These are phyloP conservation scores for Lasioglossum albipes DNA, from an alignment of 1,140 invertebrate species.

Conservation along the genomic window DNA sequence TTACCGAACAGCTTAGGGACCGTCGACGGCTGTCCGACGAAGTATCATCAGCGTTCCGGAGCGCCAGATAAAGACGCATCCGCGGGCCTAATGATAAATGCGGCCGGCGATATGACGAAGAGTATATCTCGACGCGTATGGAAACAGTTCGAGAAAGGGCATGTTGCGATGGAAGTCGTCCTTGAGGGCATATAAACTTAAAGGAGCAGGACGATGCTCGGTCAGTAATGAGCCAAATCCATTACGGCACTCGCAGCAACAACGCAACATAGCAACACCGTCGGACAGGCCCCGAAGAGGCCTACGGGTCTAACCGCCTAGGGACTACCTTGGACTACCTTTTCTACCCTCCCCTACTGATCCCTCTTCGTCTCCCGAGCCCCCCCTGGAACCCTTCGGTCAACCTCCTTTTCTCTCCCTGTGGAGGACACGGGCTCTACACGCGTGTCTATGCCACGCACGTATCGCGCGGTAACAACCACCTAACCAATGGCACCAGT, in stretches of 20 bases:
- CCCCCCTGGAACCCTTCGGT: neutral
- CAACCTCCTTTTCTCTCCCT: constrained; percentile 6
- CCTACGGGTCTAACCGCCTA: constrained; percentile 1
- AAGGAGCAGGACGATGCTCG: constrained; percentile 49
- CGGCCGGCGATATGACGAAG: constrained; percentile 29
- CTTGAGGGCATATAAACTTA: constrained; percentile 58
- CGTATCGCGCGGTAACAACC: constrained; percentile 64
- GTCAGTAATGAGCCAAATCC: constrained; percentile 67
- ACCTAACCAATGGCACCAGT: constrained; percentile 63
- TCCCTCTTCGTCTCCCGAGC: neutral
- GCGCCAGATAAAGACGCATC: constrained; percentile 13
- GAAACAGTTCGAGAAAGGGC: constrained; percentile 42
- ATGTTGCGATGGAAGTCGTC: constrained; percentile 44
- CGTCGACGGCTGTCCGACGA: neutral
- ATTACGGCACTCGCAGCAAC: constrained; percentile 56
- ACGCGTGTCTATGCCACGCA: constrained; percentile 58
- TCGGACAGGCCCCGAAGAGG: constrained; percentile 34
- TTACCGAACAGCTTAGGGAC: neutral
- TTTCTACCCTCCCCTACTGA: neutral
- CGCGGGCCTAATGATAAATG: constrained; percentile 1
- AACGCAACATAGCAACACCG: constrained; percentile 44
- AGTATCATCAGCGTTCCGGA: neutral
- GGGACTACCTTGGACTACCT: neutral
- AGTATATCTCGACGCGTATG: constrained; percentile 18
- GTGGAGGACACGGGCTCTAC: constrained; percentile 19